These are phyloP conservation scores for Thymelicus acteon DNA, from an alignment of 2,888 invertebrate genomes.

Conservation along the genomic window DNA sequence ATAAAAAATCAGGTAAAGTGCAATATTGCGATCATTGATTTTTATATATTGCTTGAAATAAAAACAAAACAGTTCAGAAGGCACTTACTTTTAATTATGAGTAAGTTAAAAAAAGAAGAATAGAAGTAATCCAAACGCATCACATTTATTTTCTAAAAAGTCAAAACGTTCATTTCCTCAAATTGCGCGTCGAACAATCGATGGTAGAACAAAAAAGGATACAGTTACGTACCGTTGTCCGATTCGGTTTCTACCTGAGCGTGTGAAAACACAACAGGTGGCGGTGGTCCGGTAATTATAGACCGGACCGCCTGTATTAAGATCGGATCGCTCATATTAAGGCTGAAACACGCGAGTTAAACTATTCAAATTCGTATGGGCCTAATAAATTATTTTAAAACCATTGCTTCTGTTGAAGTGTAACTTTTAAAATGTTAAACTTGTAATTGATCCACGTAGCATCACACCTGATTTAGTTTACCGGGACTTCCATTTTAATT, in stretches of 20 bases:
- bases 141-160: slow-evolving; percentile 28
- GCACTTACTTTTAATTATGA: too few species aligned
- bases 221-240: slow-evolving; percentile 67
- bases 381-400: background rate
- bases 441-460: too few species aligned
- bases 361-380: background rate
- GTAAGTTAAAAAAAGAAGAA: too few species aligned
- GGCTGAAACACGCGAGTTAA: background rate
- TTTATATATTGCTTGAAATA: too few species aligned
- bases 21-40: too few species aligned
- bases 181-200: slow-evolving; percentile 38
- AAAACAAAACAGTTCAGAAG: too few species aligned
- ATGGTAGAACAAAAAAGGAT: slow-evolving; percentile 68
- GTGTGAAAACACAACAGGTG: slow-evolving; percentile 84
- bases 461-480: too few species aligned
- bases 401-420: too few species aligned
- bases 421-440: too few species aligned
- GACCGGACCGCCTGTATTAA: slow-evolving; percentile 44
- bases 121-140: background rate
- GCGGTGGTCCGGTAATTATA: slow-evolving; percentile 74
- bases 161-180: slow-evolving; percentile 37
- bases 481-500: too few species aligned
- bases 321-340: slow-evolving; percentile 37
- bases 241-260: slow-evolving; percentile 74
- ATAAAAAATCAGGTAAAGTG: too few species aligned